These are phyloP conservation scores for Periplaneta americana DNA, from an alignment of 1,140 invertebrate species.

Conservation along the genomic window DNA sequence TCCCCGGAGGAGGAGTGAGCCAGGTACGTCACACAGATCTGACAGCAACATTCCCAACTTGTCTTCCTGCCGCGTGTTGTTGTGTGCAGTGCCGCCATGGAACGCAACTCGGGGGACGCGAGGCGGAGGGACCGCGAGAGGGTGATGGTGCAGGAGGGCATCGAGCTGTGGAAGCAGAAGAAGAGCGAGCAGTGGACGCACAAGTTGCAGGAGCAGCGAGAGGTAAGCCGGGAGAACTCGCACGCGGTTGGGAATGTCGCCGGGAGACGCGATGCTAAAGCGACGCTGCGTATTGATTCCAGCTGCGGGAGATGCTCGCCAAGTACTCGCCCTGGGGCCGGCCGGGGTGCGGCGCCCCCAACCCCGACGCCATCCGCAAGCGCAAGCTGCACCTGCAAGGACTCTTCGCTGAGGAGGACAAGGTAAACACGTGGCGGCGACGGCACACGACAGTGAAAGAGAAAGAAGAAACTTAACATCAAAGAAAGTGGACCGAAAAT, in stretches of 20 bases:
- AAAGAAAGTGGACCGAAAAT: too few species aligned
- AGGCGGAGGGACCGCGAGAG: conserved; percentile 2
- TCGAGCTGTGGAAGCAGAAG: conserved; percentile 13
- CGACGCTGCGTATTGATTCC: conserved; percentile 20
- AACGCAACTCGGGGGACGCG: background rate
- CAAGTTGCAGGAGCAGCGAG: background rate
- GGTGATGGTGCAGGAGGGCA: conserved; percentile 14
- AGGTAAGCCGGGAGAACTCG: background rate
- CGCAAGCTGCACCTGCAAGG: conserved; percentile 38
- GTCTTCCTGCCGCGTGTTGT: background rate
- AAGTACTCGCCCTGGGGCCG: conserved; percentile 44
- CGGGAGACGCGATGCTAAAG: too few species aligned
- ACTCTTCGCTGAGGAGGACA: conserved; percentile 19
- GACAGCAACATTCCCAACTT: background rate
- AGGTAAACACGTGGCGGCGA: conserved; percentile 9
- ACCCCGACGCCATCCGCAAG: conserved; percentile 35
- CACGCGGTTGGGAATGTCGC: background rate
- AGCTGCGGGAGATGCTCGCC: conserved; percentile 36
- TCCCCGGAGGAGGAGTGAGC: background rate
- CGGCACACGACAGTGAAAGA: background rate
- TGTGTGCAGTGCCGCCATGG: background rate
- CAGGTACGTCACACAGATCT: background rate
- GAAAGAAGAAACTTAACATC: too few species aligned
- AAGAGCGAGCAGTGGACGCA: background rate
- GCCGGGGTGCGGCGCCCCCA: conserved; percentile 43